phyloP scores from a whole-genome alignment of 53 echinoderm and acorn worm genomes.

The Holothuria leucospilota region DNA sequence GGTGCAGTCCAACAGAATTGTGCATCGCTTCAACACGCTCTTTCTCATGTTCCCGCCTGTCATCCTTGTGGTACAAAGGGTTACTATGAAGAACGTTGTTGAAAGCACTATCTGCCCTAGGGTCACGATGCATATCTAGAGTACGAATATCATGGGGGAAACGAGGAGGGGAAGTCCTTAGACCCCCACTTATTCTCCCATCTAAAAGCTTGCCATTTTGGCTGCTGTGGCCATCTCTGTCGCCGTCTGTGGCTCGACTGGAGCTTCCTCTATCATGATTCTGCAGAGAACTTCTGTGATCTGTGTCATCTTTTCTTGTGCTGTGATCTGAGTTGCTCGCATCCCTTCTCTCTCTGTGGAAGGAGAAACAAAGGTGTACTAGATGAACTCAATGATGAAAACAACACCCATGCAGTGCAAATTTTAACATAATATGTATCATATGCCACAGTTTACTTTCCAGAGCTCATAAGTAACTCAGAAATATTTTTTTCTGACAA shows the following conservation, averaged over 20 bases:
- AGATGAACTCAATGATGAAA: neutral
- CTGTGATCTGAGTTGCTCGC: constrained; percentile 19
- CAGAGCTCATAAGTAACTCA: too few relatives aligned
- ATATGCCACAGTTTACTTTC: too few relatives aligned
- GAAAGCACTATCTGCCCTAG: constrained; percentile 87
- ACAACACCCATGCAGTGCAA: too few relatives aligned
- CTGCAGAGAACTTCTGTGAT: constrained; percentile 57
- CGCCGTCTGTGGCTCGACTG: constrained; percentile 12
- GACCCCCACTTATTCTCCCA: constrained; percentile 35
- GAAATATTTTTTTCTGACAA: too few relatives aligned
- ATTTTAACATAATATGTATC: too few relatives aligned
- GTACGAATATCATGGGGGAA: constrained; percentile 62
- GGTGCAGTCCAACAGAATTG: constrained; percentile 41
- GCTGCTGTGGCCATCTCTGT: constrained; percentile 9
- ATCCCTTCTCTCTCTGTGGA: constrained; percentile 24
- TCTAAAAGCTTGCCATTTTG: constrained; percentile 33
- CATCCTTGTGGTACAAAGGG: constrained; percentile 75
- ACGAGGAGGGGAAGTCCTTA: constrained; percentile 64
- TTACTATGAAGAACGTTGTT: constrained; percentile 87
- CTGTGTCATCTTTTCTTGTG: constrained; percentile 34
- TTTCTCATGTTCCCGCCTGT: constrained; percentile 78
- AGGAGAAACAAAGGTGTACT: neutral
- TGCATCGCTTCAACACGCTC: constrained; percentile 44
- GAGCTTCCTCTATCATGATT: constrained; percentile 63
- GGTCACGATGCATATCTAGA: constrained; percentile 56